A percentile compares a stretch with the other conserved stretches of the same genome.
phyloP scores from a whole-genome alignment of 2,113 vertebrate genomes.

The Gila orcuttii region DNA sequence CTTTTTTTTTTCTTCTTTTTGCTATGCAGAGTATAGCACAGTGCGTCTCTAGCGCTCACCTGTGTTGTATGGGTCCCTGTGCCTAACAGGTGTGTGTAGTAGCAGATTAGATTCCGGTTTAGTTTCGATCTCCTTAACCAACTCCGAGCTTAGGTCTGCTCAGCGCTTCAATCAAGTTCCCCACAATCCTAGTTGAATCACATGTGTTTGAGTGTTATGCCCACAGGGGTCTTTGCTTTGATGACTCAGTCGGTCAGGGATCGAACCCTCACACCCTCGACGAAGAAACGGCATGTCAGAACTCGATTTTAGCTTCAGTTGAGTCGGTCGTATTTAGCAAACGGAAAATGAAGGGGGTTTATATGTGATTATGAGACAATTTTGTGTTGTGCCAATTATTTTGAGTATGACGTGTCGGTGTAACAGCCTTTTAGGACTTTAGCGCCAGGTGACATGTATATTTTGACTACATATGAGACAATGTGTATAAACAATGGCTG shows the following conservation, averaged over 20 bases:
- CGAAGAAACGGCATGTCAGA: slow-evolving; percentile 9
- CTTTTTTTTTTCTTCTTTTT: slow-evolving; percentile 56
- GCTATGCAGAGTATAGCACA: slow-evolving; percentile 72
- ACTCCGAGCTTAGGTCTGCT: not conserved
- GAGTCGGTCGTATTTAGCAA: slow-evolving; percentile 15
- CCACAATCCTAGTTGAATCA: slow-evolving; percentile 1
- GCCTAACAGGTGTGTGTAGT: slow-evolving; percentile 57
- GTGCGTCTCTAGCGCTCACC: slow-evolving; percentile 69
- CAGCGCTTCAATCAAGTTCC: not conserved
- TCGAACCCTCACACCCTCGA: slow-evolving; percentile 5
- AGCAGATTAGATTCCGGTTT: slow-evolving; percentile 55
- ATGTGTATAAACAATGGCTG: slow-evolving; percentile 58
- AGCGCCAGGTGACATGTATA: slow-evolving; percentile 46
- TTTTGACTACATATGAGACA: slow-evolving; percentile 63
- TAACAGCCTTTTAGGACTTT: slow-evolving; percentile 30
- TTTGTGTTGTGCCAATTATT: slow-evolving; percentile 52
- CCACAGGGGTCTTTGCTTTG: slow-evolving; percentile 14
- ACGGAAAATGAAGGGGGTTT: slow-evolving; percentile 25
- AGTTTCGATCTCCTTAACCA: not conserved
- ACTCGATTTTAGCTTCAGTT: slow-evolving; percentile 20
- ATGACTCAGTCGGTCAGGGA: slow-evolving; percentile 11
- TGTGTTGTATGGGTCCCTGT: slow-evolving; percentile 55
- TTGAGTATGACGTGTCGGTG: slow-evolving; percentile 34
- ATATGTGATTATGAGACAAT: slow-evolving; percentile 28
- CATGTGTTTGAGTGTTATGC: slow-evolving; percentile 9